Evolutionary conservation across 1,140 invertebrate species (phyloP).

Genomic region (Lepidotrigona ventralis): DNA sequence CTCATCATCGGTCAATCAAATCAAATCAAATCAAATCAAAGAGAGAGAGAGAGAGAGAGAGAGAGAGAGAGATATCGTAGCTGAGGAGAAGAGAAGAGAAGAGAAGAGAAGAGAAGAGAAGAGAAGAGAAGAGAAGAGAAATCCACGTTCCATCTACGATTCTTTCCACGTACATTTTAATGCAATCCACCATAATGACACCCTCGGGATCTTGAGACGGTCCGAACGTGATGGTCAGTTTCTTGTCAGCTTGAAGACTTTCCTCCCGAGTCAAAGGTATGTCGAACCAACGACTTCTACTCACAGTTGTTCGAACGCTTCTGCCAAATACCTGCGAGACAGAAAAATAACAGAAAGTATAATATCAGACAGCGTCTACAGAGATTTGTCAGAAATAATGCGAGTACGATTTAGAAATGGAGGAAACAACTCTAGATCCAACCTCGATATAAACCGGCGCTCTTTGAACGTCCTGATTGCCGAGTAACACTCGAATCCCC

Average conservation of each 20-base stretch:
- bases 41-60: slow-evolving; percentile 1
- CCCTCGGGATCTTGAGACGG: slow-evolving; percentile 93
- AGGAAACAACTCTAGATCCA: too few relatives aligned
- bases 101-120: not conserved
- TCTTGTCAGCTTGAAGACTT: slow-evolving; percentile 95
- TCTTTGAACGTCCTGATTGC: slow-evolving; percentile 91
- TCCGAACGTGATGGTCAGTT: slow-evolving; percentile 93
- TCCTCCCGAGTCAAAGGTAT: slow-evolving; percentile 97
- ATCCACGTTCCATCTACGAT: too few relatives aligned
- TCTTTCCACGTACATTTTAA: slow-evolving; percentile 87
- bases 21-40: slow-evolving; percentile 20
- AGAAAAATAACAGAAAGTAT: too few relatives aligned
- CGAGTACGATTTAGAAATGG: too few relatives aligned
- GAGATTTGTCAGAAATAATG: too few relatives aligned
- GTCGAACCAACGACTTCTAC: slow-evolving; percentile 95
- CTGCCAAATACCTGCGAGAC: slow-evolving; percentile 87
- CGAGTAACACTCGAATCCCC: slow-evolving; percentile 91
- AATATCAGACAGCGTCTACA: too few relatives aligned
- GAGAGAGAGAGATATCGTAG: too few relatives aligned
- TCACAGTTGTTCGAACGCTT: slow-evolving; percentile 87
- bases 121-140: not conserved
- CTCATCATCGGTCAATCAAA: too few relatives aligned
- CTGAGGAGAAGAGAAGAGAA: not conserved
- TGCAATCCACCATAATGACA: slow-evolving; percentile 95
- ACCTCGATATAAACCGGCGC: slow-evolving; percentile 92